Percentiles rank a stretch among this genome's conserved stretches.
phyloP scores from a whole-genome alignment of 2,888 invertebrate species.

The Eupithecia insigniata region DNA sequence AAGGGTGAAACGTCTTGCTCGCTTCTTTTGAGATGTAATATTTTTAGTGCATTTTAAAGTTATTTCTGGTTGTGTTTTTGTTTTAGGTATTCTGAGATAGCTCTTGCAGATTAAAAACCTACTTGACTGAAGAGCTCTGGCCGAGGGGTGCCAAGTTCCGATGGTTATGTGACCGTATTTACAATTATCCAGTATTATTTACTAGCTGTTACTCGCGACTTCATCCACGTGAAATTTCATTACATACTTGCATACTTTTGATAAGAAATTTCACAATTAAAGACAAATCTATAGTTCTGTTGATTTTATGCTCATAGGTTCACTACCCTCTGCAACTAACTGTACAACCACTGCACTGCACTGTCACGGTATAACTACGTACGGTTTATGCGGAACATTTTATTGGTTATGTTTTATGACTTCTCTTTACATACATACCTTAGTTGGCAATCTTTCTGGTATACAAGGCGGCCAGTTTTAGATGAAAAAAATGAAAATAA shows the following conservation, averaged over 20 bases:
- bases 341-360: neutral
- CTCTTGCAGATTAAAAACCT: neutral
- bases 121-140: no score
- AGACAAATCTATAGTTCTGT: no score
- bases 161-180: no score
- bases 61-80: neutral
- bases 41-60: neutral
- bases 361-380: neutral
- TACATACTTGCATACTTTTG: no score
- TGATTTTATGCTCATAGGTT: no score
- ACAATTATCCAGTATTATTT: no score
- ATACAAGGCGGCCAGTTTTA: neutral
- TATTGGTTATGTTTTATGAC: neutral
- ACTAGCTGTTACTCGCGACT: no score
- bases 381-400: neutral
- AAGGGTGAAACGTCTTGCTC: slow-evolving; percentile 1
- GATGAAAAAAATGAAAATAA: neutral
- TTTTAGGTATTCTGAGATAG: neutral
- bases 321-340: no score
- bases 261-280: no score
- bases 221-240: no score
- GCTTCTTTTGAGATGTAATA: neutral
- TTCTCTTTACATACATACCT: neutral
- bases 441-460: neutral
- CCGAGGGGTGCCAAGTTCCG: no score